phyloP scores from a whole-genome alignment of 2,113 vertebrate species.

The Condylura cristata region DNA sequence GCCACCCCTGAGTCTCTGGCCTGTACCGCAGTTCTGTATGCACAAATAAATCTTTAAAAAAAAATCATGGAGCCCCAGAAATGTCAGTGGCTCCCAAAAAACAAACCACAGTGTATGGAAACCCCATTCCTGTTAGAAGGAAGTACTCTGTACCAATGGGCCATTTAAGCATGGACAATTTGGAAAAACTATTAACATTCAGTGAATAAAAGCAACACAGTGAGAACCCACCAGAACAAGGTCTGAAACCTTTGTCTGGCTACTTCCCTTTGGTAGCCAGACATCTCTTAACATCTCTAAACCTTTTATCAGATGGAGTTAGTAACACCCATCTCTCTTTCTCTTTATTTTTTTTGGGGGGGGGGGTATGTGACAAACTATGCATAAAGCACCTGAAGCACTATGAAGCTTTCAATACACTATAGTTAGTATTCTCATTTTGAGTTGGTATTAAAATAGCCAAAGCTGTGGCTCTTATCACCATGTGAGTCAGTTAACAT shows the following conservation, averaged over 20 bases:
- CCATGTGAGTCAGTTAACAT: not conserved
- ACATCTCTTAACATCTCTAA: no score
- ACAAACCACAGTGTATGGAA: not conserved
- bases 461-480: not conserved
- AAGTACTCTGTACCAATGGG: not conserved
- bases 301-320: not conserved
- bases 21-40: no score
- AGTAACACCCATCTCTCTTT: not conserved
- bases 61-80: not conserved
- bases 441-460: not conserved
- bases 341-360: no score
- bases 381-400: not conserved
- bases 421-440: conserved; percentile 8
- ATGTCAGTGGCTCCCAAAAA: not conserved
- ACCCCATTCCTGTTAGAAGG: not conserved
- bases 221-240: not conserved
- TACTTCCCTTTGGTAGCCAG: not conserved
- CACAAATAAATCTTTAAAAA: no score
- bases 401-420: not conserved
- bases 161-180: conserved; percentile 10
- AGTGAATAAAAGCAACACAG: not conserved
- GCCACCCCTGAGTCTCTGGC: no score
- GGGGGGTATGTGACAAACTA: not conserved
- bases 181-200: not conserved
- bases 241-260: not conserved